Evolutionary conservation across 2,113 vertebrate genomes (phyloP).

Genomic region (Sphyrna mokarran): DNA sequence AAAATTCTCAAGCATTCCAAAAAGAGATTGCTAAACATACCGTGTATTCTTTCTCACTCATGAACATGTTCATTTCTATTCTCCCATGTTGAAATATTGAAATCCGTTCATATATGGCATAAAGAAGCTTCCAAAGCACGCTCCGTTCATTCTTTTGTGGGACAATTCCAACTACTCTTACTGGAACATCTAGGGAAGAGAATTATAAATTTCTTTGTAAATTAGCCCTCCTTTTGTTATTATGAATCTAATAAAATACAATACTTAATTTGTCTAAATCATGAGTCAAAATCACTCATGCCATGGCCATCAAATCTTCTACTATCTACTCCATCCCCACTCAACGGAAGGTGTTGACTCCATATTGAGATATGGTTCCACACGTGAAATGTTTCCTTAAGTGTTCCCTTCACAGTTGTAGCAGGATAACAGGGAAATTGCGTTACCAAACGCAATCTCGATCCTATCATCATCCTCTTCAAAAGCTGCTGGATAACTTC

Average conservation of each 20-base stretch:
- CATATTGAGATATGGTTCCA: not conserved
- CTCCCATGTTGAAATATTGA: slow-evolving; percentile 82
- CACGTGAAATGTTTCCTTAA: not conserved
- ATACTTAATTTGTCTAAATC: not conserved
- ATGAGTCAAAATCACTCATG: not conserved
- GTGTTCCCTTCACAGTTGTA: not conserved
- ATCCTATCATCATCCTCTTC: not conserved
- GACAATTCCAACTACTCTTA: slow-evolving; percentile 78
- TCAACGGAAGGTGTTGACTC: not conserved
- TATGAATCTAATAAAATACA: not conserved
- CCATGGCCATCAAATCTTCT: not conserved
- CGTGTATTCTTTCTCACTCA: slow-evolving; percentile 74
- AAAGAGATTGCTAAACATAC: slow-evolving; percentile 51
- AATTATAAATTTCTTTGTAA: slow-evolving; percentile 41
- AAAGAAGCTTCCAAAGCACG: slow-evolving; percentile 70
- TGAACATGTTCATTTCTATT: slow-evolving; percentile 77
- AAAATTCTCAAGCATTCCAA: not conserved
- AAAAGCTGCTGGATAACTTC: not conserved
- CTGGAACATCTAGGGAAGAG: slow-evolving; percentile 64
- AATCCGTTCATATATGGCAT: slow-evolving; percentile 66
- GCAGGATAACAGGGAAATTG: not conserved
- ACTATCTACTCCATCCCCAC: not conserved
- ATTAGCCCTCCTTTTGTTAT: not conserved
- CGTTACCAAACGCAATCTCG: not conserved
- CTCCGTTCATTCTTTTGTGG: slow-evolving; percentile 59